Percentiles rank a stretch among this genome's conserved stretches.
phyloP scores from a whole-genome alignment of 2,888 invertebrate species.

The Heteromurus nitidus region DNA sequence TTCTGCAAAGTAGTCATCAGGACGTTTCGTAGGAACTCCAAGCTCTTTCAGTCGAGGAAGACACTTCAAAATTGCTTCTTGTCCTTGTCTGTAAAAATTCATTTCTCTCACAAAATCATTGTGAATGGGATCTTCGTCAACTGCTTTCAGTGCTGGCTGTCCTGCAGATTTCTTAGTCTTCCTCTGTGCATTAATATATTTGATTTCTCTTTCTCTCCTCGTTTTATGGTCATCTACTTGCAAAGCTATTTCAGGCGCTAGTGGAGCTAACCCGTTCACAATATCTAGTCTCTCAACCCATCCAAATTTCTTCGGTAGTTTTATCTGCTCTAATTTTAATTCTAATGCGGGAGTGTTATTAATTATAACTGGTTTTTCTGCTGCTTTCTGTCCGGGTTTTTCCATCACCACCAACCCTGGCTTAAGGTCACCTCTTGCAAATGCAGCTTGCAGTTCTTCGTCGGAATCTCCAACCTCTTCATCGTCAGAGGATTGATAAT shows the following conservation, averaged over 20 bases:
- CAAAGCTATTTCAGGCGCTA: conserved; percentile 90
- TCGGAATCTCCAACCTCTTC: conserved; percentile 58
- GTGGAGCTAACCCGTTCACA: conserved; percentile 84
- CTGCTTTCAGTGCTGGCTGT: conserved; percentile 76
- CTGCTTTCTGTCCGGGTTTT: conserved; percentile 76
- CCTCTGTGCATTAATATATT: conserved; percentile 81
- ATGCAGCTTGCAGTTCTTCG: conserved; percentile 86
- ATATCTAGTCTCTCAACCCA: conserved; percentile 93
- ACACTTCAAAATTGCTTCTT: conserved; percentile 88
- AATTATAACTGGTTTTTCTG: conserved; percentile 41
- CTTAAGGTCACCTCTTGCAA: conserved; percentile 88
- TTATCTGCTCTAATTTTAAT: conserved; percentile 74
- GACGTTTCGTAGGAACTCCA: conserved; percentile 87
- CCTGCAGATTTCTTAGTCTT: conserved; percentile 74
- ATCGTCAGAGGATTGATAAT: conserved; percentile 32
- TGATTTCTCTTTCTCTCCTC: conserved; percentile 80
- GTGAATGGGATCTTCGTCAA: conserved; percentile 85
- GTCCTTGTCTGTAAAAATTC: conserved; percentile 89
- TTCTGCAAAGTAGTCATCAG: conserved; percentile 98
- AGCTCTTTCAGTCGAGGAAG: conserved; percentile 86
- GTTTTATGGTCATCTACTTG: conserved; percentile 86
- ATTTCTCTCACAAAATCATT: conserved; percentile 96
- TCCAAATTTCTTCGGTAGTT: conserved; percentile 62
- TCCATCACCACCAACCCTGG: conserved; percentile 85
- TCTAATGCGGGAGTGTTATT: conserved; percentile 66